Percentiles rank a stretch among this genome's conserved stretches.
Conservation (phyloP, 92 coral and sea anemone genomes). For the Porites cylindrica region DNA sequence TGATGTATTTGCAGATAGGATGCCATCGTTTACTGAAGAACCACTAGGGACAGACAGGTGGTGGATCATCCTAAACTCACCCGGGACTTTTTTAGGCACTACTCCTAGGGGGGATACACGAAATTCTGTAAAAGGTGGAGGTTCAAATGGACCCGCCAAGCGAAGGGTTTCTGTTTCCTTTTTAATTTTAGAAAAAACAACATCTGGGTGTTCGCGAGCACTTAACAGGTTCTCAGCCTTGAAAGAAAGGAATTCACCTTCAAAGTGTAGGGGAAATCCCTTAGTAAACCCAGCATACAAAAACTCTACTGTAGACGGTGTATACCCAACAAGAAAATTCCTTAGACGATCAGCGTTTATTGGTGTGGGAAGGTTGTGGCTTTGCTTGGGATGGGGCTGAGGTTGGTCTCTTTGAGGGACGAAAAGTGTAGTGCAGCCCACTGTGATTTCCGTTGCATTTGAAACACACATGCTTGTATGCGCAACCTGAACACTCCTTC, state of each 20-base stretch:
- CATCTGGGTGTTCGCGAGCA: conserved; percentile 25
- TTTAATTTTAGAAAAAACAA: conserved; percentile 20
- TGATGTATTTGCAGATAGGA: neutral
- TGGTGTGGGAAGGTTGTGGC: conserved; percentile 19
- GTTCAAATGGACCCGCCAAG: conserved; percentile 56
- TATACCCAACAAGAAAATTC: conserved; percentile 7
- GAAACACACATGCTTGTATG: conserved; percentile 58
- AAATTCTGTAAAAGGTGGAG: conserved; percentile 53
- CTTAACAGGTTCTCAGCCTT: conserved; percentile 9
- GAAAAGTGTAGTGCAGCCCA: conserved; percentile 18
- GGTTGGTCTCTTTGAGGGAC: conserved; percentile 16
- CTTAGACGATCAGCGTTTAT: neutral
- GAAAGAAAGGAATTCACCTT: conserved; percentile 3
- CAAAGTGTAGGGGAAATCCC: conserved; percentile 5
- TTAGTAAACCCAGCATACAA: conserved; percentile 11
- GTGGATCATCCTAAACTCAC: conserved; percentile 65
- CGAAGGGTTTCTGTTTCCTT: conserved; percentile 44
- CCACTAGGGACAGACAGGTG: conserved; percentile 8
- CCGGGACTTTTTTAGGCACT: conserved; percentile 67
- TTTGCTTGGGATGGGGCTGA: conserved; percentile 2
- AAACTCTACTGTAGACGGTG: neutral
- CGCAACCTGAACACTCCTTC: conserved; percentile 47
- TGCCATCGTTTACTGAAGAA: neutral
- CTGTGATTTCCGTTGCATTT: conserved; percentile 51
- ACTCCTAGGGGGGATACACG: conserved; percentile 71